A percentile compares a stretch with the other conserved stretches of the same genome.
Conservation (phyloP, 2,113 vertebrate genomes). For the Tragelaphus strepsiceros region DNA sequence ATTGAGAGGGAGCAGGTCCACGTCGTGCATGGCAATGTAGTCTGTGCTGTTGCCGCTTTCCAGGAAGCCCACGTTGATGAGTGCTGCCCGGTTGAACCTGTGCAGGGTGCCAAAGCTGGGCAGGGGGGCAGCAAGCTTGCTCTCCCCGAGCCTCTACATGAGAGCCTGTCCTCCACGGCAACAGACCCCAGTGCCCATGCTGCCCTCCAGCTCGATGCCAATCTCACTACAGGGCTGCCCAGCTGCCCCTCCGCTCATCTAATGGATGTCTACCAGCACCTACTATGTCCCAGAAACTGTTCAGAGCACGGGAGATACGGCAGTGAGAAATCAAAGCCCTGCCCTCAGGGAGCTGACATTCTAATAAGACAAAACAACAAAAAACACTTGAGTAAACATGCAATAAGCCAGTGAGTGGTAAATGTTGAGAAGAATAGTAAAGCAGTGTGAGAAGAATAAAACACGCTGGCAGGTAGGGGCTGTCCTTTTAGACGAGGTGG, state of each 20-base stretch:
- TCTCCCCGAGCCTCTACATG: neutral
- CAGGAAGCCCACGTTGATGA: conserved; percentile 94
- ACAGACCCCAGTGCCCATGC: neutral
- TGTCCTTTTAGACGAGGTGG: neutral
- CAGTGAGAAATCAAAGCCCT: neutral
- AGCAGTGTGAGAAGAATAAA: neutral
- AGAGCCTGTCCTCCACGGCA: neutral
- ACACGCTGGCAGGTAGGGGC: neutral
- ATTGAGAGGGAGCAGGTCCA: conserved; percentile 95
- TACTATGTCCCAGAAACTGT: neutral
- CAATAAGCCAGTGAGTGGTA: neutral
- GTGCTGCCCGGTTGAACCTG: conserved; percentile 96
- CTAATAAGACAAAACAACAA: neutral
- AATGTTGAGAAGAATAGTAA: neutral
- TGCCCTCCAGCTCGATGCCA: neutral
- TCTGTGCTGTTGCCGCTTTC: conserved; percentile 96
- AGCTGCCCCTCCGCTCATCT: neutral
- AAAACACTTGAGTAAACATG: neutral
- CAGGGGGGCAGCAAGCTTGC: neutral
- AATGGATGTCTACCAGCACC: neutral
- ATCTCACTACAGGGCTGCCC: too few species aligned
- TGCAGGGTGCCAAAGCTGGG: fast-evolving
- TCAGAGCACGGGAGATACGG: neutral
- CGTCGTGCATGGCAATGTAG: conserved; percentile 98
- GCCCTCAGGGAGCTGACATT: neutral